A percentile compares a stretch with the other conserved stretches of the same genome.
These are phyloP conservation scores for Sarcophaga rosellei DNA, from an alignment of 2,888 invertebrate species.

Conservation along the genomic window DNA sequence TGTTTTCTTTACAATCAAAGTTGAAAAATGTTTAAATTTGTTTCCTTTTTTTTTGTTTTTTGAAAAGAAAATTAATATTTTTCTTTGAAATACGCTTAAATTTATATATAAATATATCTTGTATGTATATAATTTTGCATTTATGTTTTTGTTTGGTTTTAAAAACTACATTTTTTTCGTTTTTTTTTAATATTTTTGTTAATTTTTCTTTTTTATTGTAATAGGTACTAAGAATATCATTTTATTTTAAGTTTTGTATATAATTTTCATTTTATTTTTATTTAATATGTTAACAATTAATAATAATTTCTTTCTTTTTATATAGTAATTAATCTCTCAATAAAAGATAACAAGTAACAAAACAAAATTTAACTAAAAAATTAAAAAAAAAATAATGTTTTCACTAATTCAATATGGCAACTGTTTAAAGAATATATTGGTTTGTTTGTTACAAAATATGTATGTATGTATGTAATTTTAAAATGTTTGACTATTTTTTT, in stretches of 20 bases:
- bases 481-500: conserved; percentile 52
- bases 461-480: background rate
- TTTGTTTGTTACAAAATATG: conserved; percentile 14
- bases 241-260: conserved; percentile 66
- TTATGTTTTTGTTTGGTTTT: conserved; percentile 34
- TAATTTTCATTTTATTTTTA: conserved; percentile 44
- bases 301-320: conserved; percentile 33
- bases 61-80: too few species aligned
- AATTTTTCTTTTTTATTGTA: conserved; percentile 70
- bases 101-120: conserved; percentile 17
- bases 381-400: conserved; percentile 28
- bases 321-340: conserved; percentile 45
- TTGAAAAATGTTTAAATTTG: too few species aligned
- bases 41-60: too few species aligned
- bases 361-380: conserved; percentile 14
- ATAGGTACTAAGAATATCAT: conserved; percentile 81
- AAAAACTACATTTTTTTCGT: conserved; percentile 47
- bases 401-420: conserved; percentile 65
- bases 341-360: conserved; percentile 1
- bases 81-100: too few species aligned
- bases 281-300: conserved; percentile 60
- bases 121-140: conserved; percentile 25
- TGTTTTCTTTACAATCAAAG: too few species aligned
- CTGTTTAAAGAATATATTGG: conserved; percentile 52
- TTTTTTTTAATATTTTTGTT: conserved; percentile 67